phyloP scores from a whole-genome alignment of 2,113 vertebrate genomes.

The Natator depressus region DNA sequence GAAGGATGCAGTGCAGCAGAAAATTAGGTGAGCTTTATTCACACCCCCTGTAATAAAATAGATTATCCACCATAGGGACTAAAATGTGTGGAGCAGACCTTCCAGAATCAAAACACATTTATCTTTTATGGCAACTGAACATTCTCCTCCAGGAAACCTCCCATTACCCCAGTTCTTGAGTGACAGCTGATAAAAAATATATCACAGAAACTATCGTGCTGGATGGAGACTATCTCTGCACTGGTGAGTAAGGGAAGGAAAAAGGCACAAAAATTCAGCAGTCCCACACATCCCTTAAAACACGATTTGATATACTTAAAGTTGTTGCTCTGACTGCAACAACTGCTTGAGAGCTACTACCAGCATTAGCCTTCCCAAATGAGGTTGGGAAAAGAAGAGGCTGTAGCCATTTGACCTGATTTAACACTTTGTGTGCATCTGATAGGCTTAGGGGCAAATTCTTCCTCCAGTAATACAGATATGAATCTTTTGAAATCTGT shows the following conservation, averaged over 20 bases:
- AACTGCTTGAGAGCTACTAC: slow-evolving; percentile 13
- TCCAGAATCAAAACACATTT: slow-evolving; percentile 25
- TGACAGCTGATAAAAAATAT: slow-evolving; percentile 27
- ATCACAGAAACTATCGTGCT: neutral
- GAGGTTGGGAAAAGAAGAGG: neutral
- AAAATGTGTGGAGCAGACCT: slow-evolving; percentile 5
- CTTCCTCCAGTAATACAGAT: neutral
- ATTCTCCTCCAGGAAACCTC: neutral
- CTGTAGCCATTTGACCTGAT: neutral
- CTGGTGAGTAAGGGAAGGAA: neutral
- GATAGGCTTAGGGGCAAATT: neutral
- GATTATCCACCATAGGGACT: neutral
- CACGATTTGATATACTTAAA: neutral
- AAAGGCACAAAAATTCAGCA: slow-evolving; percentile 9
- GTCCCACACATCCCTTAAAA: neutral
- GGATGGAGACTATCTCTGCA: neutral
- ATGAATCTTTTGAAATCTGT: neutral
- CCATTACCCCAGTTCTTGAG: neutral
- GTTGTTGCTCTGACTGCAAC: neutral
- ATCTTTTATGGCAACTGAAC: slow-evolving; percentile 1
- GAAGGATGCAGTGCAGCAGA: slow-evolving; percentile 26
- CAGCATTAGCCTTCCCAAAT: slow-evolving; percentile 34
- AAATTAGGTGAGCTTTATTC: slow-evolving; percentile 52
- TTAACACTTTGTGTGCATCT: neutral
- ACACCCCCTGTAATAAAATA: slow-evolving; percentile 51